Evolutionary conservation across 2,113 vertebrate genomes (phyloP).

Genomic region (Phyllostomus discolor): DNA sequence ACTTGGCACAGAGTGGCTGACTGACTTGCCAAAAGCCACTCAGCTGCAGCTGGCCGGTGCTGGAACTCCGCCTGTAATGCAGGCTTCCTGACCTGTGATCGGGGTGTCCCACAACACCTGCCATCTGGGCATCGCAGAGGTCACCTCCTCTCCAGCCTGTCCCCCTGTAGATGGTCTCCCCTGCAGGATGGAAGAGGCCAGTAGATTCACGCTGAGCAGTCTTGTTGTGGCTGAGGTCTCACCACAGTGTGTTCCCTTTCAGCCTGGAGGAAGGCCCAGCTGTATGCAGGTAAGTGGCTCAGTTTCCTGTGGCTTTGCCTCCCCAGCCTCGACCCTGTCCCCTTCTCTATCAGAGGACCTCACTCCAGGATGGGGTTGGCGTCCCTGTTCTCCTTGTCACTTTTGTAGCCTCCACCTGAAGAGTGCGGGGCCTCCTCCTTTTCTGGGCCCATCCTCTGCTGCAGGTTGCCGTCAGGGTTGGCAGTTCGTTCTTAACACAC

Average conservation of each 20-base stretch:
- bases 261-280: slow-evolving; percentile 33
- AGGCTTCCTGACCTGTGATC: background rate
- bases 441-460: background rate
- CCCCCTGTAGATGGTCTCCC: background rate
- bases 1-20: background rate
- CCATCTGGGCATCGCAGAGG: fast-evolving
- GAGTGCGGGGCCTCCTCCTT: background rate
- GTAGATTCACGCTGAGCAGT: fast-evolving
- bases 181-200: background rate
- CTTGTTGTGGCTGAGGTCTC: background rate
- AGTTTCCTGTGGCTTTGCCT: background rate
- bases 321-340: background rate
- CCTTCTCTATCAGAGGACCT: background rate
- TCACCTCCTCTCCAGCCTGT: background rate
- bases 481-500: fast-evolving
- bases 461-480: background rate
- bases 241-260: slow-evolving; percentile 31
- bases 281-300: background rate
- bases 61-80: no score
- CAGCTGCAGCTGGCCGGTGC: background rate
- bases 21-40: background rate
- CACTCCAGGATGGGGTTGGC: background rate
- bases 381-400: background rate
- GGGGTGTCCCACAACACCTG: background rate
- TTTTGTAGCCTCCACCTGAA: background rate